Conservation (phyloP, 2,113 vertebrate genomes). For the Trematocara macrostoma region DNA sequence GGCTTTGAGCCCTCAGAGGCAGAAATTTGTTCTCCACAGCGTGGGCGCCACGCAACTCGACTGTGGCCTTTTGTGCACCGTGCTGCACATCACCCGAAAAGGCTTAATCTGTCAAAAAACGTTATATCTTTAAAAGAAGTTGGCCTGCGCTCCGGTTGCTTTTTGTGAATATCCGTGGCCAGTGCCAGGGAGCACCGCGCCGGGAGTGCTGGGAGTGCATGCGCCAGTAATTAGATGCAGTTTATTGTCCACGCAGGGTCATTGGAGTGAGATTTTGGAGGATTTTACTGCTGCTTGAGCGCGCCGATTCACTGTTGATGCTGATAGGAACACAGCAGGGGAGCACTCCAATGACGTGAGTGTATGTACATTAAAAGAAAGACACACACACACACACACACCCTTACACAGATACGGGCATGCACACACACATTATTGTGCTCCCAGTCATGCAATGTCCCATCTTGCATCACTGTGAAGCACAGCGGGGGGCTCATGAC, state of each 20-base stretch:
- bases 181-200: slow-evolving; percentile 1
- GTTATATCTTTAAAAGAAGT: slow-evolving; percentile 18
- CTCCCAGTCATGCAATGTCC: slow-evolving; percentile 49
- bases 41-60: neutral
- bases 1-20: neutral
- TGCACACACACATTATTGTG: slow-evolving; percentile 44
- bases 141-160: neutral
- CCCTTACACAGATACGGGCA: neutral
- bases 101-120: slow-evolving; percentile 25
- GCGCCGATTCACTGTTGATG: slow-evolving; percentile 53
- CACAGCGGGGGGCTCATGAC: neutral
- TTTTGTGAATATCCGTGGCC: neutral
- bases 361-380: slow-evolving; percentile 56
- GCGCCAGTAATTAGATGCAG: slow-evolving; percentile 58
- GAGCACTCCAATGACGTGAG: slow-evolving; percentile 38
- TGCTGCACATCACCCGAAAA: neutral
- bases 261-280: slow-evolving; percentile 36
- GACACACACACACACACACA: neutral
- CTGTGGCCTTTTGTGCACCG: neutral
- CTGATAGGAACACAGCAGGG: slow-evolving; percentile 65
- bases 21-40: neutral
- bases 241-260: slow-evolving; percentile 46
- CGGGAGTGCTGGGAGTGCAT: slow-evolving; percentile 32
- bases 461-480: slow-evolving; percentile 45
- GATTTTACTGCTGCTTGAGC: slow-evolving; percentile 62